phyloP scores from a whole-genome alignment of 2,113 vertebrate species.

The Tympanuchus pallidicinctus region DNA sequence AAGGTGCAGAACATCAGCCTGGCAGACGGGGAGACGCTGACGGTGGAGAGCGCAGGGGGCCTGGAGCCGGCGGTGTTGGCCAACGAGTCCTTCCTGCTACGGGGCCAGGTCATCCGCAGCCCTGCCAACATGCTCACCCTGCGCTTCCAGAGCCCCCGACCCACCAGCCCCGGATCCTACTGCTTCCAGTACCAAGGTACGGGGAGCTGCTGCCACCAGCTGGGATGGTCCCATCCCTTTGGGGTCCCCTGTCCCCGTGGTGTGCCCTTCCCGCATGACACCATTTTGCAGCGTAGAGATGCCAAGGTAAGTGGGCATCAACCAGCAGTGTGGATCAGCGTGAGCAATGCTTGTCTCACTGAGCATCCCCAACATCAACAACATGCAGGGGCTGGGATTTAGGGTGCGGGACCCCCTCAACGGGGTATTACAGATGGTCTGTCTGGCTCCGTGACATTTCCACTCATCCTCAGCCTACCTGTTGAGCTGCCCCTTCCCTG shows the following conservation, averaged over 20 bases:
- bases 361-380: background rate
- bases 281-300: background rate
- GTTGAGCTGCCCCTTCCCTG: slow-evolving; percentile 90
- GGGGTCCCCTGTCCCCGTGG: background rate
- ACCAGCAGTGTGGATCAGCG: background rate
- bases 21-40: slow-evolving; percentile 85
- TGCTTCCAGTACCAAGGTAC: slow-evolving; percentile 91
- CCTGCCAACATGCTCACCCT: slow-evolving; percentile 90
- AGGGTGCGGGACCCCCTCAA: background rate
- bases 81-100: slow-evolving; percentile 92
- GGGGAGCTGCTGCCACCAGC: background rate
- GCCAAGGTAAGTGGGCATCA: slow-evolving; percentile 43
- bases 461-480: slow-evolving; percentile 81
- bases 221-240: background rate
- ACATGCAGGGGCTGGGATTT: background rate
- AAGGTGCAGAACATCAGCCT: slow-evolving; percentile 92
- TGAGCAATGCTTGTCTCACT: slow-evolving; percentile 50
- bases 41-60: slow-evolving; percentile 84
- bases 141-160: slow-evolving; percentile 84
- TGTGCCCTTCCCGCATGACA: background rate
- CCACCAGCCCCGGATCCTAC: slow-evolving; percentile 80
- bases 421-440: background rate
- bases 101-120: slow-evolving; percentile 92
- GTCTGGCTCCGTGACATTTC: rapidly evolving
- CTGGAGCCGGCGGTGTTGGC: slow-evolving; percentile 87